Conservation (phyloP, 2,113 vertebrate genomes). For the Neomonachus schauinslandi region DNA sequence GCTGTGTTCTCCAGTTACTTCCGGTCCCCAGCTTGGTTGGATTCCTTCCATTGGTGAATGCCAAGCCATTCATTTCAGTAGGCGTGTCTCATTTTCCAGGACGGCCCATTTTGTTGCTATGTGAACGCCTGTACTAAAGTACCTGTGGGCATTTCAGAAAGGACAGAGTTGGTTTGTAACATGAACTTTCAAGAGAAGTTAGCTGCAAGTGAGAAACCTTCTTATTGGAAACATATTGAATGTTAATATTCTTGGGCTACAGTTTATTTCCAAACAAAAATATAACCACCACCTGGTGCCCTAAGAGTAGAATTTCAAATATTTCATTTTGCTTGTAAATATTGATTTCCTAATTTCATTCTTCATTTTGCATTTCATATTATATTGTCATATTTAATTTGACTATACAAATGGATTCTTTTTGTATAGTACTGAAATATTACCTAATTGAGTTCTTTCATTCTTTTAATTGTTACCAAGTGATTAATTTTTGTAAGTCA, state of each 20-base stretch:
- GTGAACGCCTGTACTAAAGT: not conserved
- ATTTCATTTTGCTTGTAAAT: not conserved
- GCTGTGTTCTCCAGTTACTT: not conserved
- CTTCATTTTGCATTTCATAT: constrained; percentile 30
- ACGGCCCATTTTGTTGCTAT: not conserved
- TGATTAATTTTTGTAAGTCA: constrained; percentile 44
- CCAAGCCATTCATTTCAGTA: not conserved
- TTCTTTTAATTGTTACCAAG: not conserved
- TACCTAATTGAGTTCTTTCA: not conserved
- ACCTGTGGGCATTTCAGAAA: not conserved
- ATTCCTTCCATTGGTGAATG: not conserved
- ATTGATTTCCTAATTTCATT: constrained; percentile 14
- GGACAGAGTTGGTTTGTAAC: not conserved
- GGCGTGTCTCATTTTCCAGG: not conserved
- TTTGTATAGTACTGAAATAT: not conserved
- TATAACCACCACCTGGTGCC: not conserved
- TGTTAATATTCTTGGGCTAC: not conserved
- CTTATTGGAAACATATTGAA: not conserved
- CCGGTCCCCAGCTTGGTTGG: not conserved
- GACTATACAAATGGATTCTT: not conserved
- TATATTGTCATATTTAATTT: constrained; percentile 29
- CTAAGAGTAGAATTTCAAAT: constrained; percentile 24
- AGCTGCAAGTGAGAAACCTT: not conserved
- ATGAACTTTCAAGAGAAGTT: not conserved
- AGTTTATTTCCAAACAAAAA: constrained; percentile 48